Evolutionary conservation across 2,113 vertebrate genomes (phyloP), one percentile per base, ranked within the genome.

Genomic region (Psophia crepitans): DNA sequence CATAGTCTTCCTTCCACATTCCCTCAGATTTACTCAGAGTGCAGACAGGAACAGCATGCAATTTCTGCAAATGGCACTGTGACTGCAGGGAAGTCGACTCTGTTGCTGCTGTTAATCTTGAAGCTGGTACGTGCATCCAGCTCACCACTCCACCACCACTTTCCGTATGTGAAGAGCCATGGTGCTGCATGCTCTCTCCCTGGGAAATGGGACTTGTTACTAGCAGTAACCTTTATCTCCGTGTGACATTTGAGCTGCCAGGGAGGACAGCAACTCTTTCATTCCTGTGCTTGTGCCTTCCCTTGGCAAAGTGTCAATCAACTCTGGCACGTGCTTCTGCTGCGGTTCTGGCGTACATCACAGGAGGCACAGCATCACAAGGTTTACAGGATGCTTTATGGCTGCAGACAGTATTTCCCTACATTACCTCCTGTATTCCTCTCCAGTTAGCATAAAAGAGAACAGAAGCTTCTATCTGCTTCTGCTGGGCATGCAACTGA

Each of bases 381-480:
- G 69, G 86, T 95, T 92, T 97, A 77, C 41, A 82, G 86, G 73
- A 65, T 90, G 87, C 76, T 94, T 89, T 81, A 84, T 70, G 82
- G 57, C 68, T 90, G 77, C 90, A 96, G 85, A 86, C 61, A 57
- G 33, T 65, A 44, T 92, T 91, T 95, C 81, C 71, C 69, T 89
- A 12, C 35, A 44, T 23, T 56, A 53, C 39, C 28, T 53, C 44
- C 66, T 63, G 30, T 65, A 77, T 70, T 84, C 24, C 28, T 86
- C 39, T 53, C 65, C 63, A 37, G 37, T n/a, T 70, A 74, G 33
- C 64, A 70, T 11, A 39, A 90, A 81, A 92, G 60, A 48, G 30
- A 78, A 18, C 39, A 84, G 46, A 63, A 91, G 60, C 19, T 79
- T 22, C 60, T 35, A 21, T 46, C 19, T 91, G 80, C 49, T 89